Base-by-base conservation (phyloP, 2,888 invertebrate species). In the Panopea generosa region DNA sequence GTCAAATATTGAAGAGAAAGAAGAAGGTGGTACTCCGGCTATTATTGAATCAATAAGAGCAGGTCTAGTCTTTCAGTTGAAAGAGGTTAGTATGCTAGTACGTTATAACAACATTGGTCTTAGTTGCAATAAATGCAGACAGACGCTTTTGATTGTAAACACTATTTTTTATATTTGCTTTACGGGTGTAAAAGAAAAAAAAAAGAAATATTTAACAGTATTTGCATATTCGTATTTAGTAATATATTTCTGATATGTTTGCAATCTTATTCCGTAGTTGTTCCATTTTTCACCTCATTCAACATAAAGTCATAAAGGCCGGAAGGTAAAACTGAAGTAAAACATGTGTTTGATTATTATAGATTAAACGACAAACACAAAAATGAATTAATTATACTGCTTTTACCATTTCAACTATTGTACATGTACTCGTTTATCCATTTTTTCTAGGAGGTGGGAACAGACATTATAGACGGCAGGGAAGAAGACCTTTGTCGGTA, bases 1-100 rank as follows among this genome's bases (percentile, higher is more conserved):
- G 9, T 60, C 70, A 16, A 77, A 88, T 61, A 84, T 87, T 27
- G 89, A 89, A 56, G 84, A 77, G 26, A 50, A 88, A 45, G 88
- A 89, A 61, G 88, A 89, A 68, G 88, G 87, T 11, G 89, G 89
- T 1, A 89, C 88, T 1, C 88, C 89, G 9, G 87, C 83, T 6
- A 89, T 89, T 29, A 82, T 89, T 16, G 89, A 85, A 40, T 86
- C 87, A 7, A 87, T 89, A n/a, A 68, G 88, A 63, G 85, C 88
- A 14, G 88, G 87, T 7, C 73, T 89, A n/a, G 84, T 83, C 3
- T 88, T 89, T 55, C 84, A 87, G 22, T 69, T 89, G 0, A 88
- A 89, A 79, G 60, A 77, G 74, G 85, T 85, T 40, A 3, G 14
- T 22, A 16, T 47, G 20, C 4, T 66, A 49, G 26, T 29, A 45